phyloP scores from a whole-genome alignment of 2,113 vertebrate genomes.

The Chaetodon auriga region DNA sequence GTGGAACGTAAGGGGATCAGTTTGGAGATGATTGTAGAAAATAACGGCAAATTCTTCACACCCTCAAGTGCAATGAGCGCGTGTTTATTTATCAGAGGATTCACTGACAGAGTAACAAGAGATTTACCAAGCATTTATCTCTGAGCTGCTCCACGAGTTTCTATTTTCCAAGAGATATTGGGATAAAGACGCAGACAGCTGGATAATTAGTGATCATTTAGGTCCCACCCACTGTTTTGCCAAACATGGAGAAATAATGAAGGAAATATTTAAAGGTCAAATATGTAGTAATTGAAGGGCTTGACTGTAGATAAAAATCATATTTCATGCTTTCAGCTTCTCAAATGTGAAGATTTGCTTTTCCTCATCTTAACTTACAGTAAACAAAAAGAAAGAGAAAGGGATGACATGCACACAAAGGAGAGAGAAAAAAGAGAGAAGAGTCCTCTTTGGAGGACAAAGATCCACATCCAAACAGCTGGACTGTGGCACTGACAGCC shows the following conservation, averaged over 20 bases:
- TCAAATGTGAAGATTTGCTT: no score
- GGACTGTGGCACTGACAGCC: no score
- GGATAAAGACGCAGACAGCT: not conserved
- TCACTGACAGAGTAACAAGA: constrained; percentile 4
- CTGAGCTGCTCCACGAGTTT: not conserved
- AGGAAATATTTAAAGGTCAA: not conserved
- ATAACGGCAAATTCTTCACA: constrained; percentile 26
- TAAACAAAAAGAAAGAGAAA: no score
- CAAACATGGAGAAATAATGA: not conserved
- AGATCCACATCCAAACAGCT: no score
- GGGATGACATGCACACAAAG: no score
- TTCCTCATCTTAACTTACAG: no score
- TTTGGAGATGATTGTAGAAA: constrained; percentile 31
- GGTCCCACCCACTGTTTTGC: not conserved
- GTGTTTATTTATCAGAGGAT: constrained; percentile 34
- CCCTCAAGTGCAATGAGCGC: constrained; percentile 27
- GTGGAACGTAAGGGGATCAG: constrained; percentile 53
- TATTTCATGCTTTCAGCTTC: no score
- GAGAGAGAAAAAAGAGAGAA: no score
- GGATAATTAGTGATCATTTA: not conserved
- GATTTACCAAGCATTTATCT: not conserved
- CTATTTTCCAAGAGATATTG: not conserved
- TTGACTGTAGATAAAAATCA: no score
- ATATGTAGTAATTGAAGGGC: not conserved
- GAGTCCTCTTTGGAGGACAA: no score